A percentile compares a stretch with the other conserved stretches of the same genome.
Evolutionary conservation across 2,113 vertebrate genomes (phyloP).

Genomic region (Myotis lucifugus): DNA sequence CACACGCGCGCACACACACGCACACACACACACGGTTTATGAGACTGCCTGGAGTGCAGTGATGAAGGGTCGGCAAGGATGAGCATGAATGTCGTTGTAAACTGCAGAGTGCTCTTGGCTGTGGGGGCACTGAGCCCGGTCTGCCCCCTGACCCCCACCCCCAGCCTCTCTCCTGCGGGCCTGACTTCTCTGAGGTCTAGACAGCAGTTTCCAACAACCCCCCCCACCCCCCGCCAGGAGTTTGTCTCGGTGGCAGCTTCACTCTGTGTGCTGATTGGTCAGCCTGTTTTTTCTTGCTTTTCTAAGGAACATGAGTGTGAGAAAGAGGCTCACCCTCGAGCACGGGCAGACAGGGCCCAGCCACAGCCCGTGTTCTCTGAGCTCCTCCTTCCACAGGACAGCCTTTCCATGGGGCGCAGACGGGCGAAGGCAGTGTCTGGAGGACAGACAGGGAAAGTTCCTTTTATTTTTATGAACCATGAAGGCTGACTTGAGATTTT

Average conservation of each 20-base stretch:
- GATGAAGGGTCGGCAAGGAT: neutral
- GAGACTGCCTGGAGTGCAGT: neutral
- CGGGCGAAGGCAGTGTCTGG: accelerated
- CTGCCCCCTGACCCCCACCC: neutral
- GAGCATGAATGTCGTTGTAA: neutral
- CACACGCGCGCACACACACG: neutral
- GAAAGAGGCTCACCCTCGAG: neutral
- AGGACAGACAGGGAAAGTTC: neutral
- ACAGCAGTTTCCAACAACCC: too few species aligned
- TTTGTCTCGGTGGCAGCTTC: neutral
- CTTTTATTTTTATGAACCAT: neutral
- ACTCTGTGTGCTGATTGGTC: accelerated
- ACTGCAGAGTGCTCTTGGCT: neutral
- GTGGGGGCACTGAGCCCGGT: neutral
- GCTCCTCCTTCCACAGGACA: neutral
- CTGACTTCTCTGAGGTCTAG: neutral
- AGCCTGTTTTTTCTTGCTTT: neutral
- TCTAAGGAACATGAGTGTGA: neutral
- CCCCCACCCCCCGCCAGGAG: too few species aligned
- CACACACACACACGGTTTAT: too few species aligned
- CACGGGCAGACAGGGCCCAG: neutral
- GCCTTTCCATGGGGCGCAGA: neutral
- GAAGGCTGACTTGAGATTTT: neutral
- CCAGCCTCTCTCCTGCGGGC: neutral
- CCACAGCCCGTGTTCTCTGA: neutral